A percentile compares a stretch with the other conserved stretches of the same genome.
These are phyloP conservation scores for Bucco capensis DNA, from an alignment of 2,113 vertebrate genomes.

Conservation along the genomic window DNA sequence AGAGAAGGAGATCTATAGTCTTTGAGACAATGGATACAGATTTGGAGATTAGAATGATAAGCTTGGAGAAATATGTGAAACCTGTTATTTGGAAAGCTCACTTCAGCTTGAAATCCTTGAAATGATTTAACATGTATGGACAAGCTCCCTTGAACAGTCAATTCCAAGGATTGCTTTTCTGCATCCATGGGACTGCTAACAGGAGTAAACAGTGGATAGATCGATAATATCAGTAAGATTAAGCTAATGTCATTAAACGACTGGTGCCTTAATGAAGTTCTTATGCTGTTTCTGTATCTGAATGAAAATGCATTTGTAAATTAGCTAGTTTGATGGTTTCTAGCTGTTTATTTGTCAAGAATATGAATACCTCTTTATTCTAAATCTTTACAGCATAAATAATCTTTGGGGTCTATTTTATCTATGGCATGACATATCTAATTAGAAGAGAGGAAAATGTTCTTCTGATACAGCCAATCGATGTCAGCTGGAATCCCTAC, in stretches of 20 bases:
- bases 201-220: not conserved
- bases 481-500: not conserved
- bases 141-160: not conserved
- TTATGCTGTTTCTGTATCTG: not conserved
- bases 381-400: not conserved
- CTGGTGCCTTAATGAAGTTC: not conserved
- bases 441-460: not conserved
- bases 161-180: not conserved
- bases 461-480: not conserved
- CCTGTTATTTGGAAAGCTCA: not conserved
- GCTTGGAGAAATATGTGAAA: not conserved
- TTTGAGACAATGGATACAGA: not conserved
- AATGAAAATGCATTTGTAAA: slow-evolving; percentile 1
- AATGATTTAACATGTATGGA: not conserved
- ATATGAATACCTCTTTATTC: not conserved
- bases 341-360: not conserved
- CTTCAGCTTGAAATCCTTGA: not conserved
- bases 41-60: not conserved
- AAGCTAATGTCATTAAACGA: not conserved
- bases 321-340: not conserved
- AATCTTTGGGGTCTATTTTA: not conserved
- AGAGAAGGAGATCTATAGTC: not conserved
- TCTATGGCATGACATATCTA: not conserved
- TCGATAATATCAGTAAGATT: slow-evolving; percentile 7
- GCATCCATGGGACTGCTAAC: not conserved